Evolutionary conservation across 1,140 invertebrate species (phyloP), one percentile per base, ranked within the genome.

Genomic region (Sminthurinus signatus): DNA sequence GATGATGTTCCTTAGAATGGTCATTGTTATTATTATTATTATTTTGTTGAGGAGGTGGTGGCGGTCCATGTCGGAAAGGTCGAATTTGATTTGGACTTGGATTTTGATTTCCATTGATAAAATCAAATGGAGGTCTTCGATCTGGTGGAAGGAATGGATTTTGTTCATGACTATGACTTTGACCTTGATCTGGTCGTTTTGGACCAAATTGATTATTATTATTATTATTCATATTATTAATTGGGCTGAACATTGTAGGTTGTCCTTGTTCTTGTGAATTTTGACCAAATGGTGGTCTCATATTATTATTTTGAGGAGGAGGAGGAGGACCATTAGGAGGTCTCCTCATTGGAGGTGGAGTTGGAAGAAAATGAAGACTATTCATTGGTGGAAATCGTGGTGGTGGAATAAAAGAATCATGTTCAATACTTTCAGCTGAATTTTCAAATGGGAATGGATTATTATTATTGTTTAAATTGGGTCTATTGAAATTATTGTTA

Each of bases 41-140:
- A n/a, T 15, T 36, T 8, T 36, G 32, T 36, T 5, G 32, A 28
- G 58, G 58, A 25, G 46, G 58, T 48, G 44, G 17, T 48, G 8
- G 44, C 8, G 44, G 23, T 8, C n/a, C 5, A 48, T 48, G 17
- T n/a, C 23, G 27, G 32, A 48, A 36, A 17, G 42, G n/a, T 28
- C 46, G 21, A 48, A 32, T 52, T 46, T 42, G 31, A 59, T 43
- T 27, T 59, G 46, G 43, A 48, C 50, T 52, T 46, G 54, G 31
- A 59, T 43, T 27, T 59, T 48, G 43, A 8, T 25, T 42, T 4
- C 14, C 8, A 15, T 31, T 36, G 15, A 8, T 36, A 8, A 15
- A 15, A 36, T 36, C 15, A 15, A 36, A 36, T 36, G 32, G 32
- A 8, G 5, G 32, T 36, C 32, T 36, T 5, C 15, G 5, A 36